Evolutionary conservation across 2,113 vertebrate genomes (phyloP).

Genomic region (Tautogolabrus adspersus): DNA sequence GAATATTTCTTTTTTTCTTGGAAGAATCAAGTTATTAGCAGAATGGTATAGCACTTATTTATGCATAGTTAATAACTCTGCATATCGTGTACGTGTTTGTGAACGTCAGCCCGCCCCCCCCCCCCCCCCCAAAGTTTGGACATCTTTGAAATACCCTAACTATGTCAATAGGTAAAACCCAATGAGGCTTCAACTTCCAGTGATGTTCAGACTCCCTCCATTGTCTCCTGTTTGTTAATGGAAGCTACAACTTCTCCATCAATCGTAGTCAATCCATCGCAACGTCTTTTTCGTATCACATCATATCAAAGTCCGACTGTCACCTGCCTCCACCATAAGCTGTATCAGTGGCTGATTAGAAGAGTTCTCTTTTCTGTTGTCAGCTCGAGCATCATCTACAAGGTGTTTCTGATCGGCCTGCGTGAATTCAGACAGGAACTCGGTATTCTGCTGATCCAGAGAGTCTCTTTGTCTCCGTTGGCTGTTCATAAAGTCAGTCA

Average conservation of each 20-base stretch:
- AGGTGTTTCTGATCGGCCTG: constrained; percentile 15
- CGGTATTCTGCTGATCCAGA: constrained; percentile 8
- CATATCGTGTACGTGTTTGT: too few species aligned
- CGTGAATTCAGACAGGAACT: neutral
- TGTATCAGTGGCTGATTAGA: neutral
- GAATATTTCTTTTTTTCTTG: too few species aligned
- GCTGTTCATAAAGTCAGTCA: constrained; percentile 13
- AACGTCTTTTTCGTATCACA: neutral
- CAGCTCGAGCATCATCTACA: neutral
- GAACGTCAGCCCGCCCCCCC: too few species aligned
- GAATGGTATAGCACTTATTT: too few species aligned
- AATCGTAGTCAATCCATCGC: neutral
- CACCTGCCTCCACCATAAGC: neutral
- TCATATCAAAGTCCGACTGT: constrained; percentile 14
- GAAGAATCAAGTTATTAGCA: too few species aligned
- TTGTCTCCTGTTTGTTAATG: neutral
- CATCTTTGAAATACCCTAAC: too few species aligned
- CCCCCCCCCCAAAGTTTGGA: too few species aligned
- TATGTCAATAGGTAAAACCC: too few species aligned
- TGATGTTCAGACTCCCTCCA: too few species aligned
- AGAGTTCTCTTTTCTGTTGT: neutral
- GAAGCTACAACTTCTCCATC: neutral
- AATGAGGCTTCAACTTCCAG: too few species aligned
- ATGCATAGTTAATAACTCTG: too few species aligned
- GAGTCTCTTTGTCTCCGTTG: neutral